Evolutionary conservation across 1,140 invertebrate genomes (phyloP), one percentile per base, ranked within the genome.

Genomic region (Aradophagus sp.): DNA sequence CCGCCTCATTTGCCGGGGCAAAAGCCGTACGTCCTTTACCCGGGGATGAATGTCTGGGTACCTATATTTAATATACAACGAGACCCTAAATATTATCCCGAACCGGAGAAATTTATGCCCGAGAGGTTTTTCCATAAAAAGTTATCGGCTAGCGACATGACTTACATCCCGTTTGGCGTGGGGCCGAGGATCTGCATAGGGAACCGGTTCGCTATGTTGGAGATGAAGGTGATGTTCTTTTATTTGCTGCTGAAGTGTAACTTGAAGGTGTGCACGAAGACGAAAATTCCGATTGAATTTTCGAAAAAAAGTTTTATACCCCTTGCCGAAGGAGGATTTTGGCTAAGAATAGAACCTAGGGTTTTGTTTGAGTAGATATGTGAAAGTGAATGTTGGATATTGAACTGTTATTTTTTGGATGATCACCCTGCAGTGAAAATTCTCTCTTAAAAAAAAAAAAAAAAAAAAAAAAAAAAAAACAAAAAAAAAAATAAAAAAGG

Each of bases 101-200:
- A 90, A 27, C 89, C 89, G 1, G 83, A 88, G 2, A 72, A 66
- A 11, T 91, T 86, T 58, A 35, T 81, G 48, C 86, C 86, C 0
- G 88, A 91, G 17, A 76, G 90, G 56, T 92, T 91, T 75, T 45
- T 66, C 2, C 47, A 68, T 6, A 70, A 73, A 10, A 70, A 68
- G 42, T 26, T 74, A 2, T 59, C 65, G 0, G 35, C 39, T 3
- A 74, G 68, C 47, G 52, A 65, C 10, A 55, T 36, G 23, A 44
- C 35, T 11, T 75, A 32, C 16, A 7, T 69, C 0, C 69, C 73
- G 1, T 76, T 71, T 52, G 52, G 55, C 11, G 42, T 52, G 14
- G 73, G 73, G 35, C 73, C 62, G 1, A 31, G 73, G 11, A 8
- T 17, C 8, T 75, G 73, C 26, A 70, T 75, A 5, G 73, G 52